Evolutionary conservation across 2,888 invertebrate genomes (phyloP), one percentile per base, ranked within the genome.

Genomic region (Spisula subtruncata): DNA sequence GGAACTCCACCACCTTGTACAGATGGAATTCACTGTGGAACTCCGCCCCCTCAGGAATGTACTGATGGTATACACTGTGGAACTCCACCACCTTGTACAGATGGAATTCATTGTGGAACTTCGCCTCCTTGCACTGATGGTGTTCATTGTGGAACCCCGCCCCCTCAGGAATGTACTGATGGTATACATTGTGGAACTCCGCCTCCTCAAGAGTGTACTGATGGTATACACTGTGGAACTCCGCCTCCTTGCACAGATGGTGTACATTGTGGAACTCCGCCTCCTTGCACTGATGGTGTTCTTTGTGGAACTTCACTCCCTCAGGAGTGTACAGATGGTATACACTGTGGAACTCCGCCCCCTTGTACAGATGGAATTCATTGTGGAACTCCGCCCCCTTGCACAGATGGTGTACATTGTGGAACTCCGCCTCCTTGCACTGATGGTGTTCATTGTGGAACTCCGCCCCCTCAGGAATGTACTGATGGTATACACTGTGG

Each of bases 201-300:
- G 35, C 89, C 89, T 29, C 89, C 89, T 48, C 20, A n/a, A 20
- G 85, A 79, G 66, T 93, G 94, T 85, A 81, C 89, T 82, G 93
- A 93, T 93, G 93, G 92, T 2, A 91, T 91, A 25, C 92, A 93
- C 32, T 93, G 93, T 93, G 92, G 93, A 0, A 93, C 93, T 20
- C 91, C 92, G 54, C 92, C 91, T 48, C 90, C 89, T 32, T 90
- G 90, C 60, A 83, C 90, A 32, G 92, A 92, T 91, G 92, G 92
- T 12, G 89, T 90, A 32, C 91, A 92, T 48, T 92, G 92, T 91
- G 89, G 91, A 2, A 93, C 92, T n/a, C 92, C 92, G 29, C 92
- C 92, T 18, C 90, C 91, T 20, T n/a, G n/a, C n/a, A n/a, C n/a
- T n/a, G n/a, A n/a, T n/a, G n/a, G n/a, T n/a, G 87, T 90, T 5